Evolutionary conservation across 2,797 vertebrate genomes (phyloP).

Genomic region (Dendrocincla fuliginosa): DNA sequence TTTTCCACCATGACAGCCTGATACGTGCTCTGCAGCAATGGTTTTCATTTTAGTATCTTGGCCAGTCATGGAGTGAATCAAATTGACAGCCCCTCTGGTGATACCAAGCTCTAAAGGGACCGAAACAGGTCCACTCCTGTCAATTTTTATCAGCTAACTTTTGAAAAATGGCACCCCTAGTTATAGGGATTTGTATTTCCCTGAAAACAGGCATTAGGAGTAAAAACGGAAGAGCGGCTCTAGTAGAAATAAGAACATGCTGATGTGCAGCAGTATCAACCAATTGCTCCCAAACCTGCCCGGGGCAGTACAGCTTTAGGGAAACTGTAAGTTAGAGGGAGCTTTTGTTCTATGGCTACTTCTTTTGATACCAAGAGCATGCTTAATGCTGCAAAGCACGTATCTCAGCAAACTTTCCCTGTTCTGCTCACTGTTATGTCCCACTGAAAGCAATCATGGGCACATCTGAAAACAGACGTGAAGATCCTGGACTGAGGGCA

Average conservation of each 20-base stretch:
- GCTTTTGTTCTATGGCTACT: background rate
- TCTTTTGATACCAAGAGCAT: background rate
- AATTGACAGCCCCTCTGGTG: background rate
- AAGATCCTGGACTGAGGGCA: background rate
- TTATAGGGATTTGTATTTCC: background rate
- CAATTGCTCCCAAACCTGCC: background rate
- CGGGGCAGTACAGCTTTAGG: background rate
- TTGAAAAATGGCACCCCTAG: background rate
- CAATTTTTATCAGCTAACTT: background rate
- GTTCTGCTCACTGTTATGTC: background rate
- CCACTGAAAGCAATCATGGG: background rate
- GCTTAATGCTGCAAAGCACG: background rate
- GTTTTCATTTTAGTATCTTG: background rate
- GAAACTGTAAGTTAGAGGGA: background rate
- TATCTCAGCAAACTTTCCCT: background rate
- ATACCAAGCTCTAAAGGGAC: background rate
- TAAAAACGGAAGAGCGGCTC: background rate
- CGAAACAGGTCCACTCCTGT: fast-evolving
- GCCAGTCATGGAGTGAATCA: background rate
- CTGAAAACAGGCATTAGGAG: background rate
- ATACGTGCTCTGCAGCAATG: background rate
- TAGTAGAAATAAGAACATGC: background rate
- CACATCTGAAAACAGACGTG: fast-evolving
- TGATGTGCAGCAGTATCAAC: background rate
- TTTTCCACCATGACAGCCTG: background rate